Conservation (phyloP, 2,113 vertebrate species). For the Anolis carolinensis region DNA sequence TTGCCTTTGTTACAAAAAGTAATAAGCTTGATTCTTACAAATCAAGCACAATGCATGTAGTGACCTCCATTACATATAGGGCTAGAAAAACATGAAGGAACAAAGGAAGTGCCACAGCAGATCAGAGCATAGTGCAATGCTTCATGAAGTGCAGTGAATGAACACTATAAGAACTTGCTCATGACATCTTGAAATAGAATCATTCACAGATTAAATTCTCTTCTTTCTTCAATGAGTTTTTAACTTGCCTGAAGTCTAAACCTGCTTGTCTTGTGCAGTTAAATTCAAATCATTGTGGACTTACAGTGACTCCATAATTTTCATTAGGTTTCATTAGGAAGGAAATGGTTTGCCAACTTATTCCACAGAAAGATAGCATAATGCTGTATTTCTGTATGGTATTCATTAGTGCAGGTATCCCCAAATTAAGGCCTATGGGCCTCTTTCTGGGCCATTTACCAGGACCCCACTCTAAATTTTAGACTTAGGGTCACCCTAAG, state of each 20-base stretch:
- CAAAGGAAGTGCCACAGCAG: conserved; percentile 4
- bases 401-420: no score
- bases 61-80: not conserved
- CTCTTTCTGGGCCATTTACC: no score
- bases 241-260: not conserved
- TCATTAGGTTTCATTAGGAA: no score
- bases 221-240: conserved; percentile 4
- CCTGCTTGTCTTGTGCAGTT: not conserved
- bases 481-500: no score
- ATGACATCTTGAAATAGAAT: not conserved
- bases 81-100: not conserved
- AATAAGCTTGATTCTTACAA: not conserved
- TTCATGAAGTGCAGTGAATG: not conserved
- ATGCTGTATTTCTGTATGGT: no score
- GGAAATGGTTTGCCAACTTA: no score
- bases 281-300: no score
- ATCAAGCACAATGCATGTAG: not conserved
- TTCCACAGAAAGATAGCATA: no score
- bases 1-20: not conserved
- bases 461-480: no score
- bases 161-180: not conserved
- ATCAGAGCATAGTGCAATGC: not conserved
- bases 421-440: no score
- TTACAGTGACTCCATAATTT: no score
- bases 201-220: not conserved